Evolutionary conservation across 1,140 invertebrate species (phyloP), one percentile per base, ranked within the genome.

Genomic region (Drosophila takahashii): DNA sequence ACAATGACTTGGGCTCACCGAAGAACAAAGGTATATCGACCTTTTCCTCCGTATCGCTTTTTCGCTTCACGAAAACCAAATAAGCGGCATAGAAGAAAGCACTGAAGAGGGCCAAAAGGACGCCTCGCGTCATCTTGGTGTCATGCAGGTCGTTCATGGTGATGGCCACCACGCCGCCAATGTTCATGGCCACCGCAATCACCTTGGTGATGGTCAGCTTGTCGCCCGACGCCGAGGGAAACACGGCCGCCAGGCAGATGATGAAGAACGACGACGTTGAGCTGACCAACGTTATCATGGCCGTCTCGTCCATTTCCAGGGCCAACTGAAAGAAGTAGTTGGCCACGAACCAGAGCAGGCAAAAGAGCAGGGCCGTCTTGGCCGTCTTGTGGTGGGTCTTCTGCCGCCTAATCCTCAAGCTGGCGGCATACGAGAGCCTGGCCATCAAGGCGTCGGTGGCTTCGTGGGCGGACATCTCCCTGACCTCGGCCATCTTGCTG

Each of bases 1-100:
- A 3, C 1, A 45, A 42, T 5, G 8, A 13, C 1, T 39, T 34
- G 11, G 11, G 80, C 93, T 93, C 92, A 96, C 96, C 97, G 93
- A 98, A 98, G 93, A 98, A 98, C 94, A 98, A 95, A 34, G 96
- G 96, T 91, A 98, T 96, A 92, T 98, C 96, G 90, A 98, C 95
- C 92, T 96, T 96, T 79, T 97, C 96, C 93, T 98, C 97, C 83
- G 96, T 95, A 83, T 97, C 96, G 11, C 97, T 96, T 93, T 96
- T 96, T 81, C 95, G 93, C 79, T 95, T 94, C 2, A 98, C 93
- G 81, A 97, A 95, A 50, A 98, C 97, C 69, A 98, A 93, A 92
- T 97, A 98, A 10, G 94, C 93, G 26, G 97, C 96, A 93, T 97
- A 97, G 74, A 97, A 96, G 86, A 97, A 95, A 59, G 97, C 96